Evolutionary conservation across 2,797 vertebrate species (phyloP), one percentile per base, ranked within the genome.

Genomic region (Mastacembelus armatus): DNA sequence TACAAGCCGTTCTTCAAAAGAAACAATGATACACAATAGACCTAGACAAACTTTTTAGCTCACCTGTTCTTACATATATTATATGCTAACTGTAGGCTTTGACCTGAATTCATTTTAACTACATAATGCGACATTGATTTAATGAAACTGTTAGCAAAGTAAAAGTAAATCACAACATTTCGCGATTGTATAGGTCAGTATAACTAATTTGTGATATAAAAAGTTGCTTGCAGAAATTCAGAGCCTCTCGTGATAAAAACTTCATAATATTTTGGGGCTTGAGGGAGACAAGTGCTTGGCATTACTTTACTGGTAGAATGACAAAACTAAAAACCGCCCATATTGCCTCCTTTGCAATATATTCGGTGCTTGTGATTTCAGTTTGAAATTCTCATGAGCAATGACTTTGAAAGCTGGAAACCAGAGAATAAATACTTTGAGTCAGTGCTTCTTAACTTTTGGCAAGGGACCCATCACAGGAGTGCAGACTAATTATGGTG

Each of bases 361-460:
- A 65, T 67, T 62, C 30, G 36, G 16, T 24, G 36, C 40, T 61
- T 71, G 54, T 59, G 36, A 75, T 85, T 77, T 67, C 21, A 39
- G 38, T 57, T 64, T 58, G 16, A 66, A 74, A 72, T 57, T 76
- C 35, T 68, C 65, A 74, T 38, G 24, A 65, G 80, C 38, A 39
- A 70, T 38, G 40, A 67, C 42, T 55, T 55, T 73, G 65, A 72
- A 51, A 60, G 33, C 58, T 36, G 26, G 22, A 54, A 71, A 55
- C 29, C 45, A 39, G 33, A 70, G 26, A 60, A 67, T 43, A 63
- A 19, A 39, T 32, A 68, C 56, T 51, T 16, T 22, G 30, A 52
- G 35, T 67, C 51, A 30, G 35, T 51, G 19, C 51, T 67, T 79
- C 43, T 26, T 42, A 75, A 54, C 42, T 61, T 75, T 67, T 51